Evolutionary conservation across 1,140 invertebrate species (phyloP).

Genomic region (Habropoda laboriosa): DNA sequence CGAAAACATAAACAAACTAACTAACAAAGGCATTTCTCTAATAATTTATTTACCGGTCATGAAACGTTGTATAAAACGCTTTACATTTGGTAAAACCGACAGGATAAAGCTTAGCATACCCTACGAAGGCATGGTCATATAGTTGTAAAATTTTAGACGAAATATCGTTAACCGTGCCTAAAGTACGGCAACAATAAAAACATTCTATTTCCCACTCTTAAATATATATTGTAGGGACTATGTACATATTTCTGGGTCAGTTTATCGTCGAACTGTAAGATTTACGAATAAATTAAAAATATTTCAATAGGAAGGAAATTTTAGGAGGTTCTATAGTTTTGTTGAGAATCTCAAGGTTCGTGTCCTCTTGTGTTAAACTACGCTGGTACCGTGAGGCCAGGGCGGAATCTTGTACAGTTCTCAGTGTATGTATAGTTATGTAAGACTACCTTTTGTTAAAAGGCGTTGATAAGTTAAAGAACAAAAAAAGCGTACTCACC

Average conservation of each 20-base stretch:
- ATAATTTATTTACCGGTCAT: constrained; percentile 6
- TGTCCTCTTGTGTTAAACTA: not conserved
- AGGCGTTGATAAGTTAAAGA: not conserved
- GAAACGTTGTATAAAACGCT: not conserved
- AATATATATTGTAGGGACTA: not conserved
- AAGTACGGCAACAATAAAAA: not conserved
- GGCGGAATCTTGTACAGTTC: not conserved
- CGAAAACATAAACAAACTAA: constrained; percentile 46
- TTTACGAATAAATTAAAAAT: constrained; percentile 2
- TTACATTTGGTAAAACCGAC: not conserved
- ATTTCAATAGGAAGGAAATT: constrained; percentile 1
- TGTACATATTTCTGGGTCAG: not conserved
- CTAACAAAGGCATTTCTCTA: constrained; percentile 23
- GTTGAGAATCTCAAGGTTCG: not conserved
- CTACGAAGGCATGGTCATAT: not conserved
- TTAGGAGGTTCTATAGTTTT: too few species aligned
- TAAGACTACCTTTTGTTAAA: constrained; percentile 9
- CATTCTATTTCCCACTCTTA: not conserved
- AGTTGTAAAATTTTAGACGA: constrained; percentile 8
- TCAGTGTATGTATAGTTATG: constrained; percentile 17
- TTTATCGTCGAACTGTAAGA: not conserved
- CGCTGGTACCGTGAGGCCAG: not conserved
- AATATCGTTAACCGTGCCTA: constrained; percentile 8
- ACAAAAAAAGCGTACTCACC: constrained; percentile 85
- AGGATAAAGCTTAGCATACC: not conserved